phyloP scores from a whole-genome alignment of 1,140 invertebrate genomes.

The Camponotus vicinus region DNA sequence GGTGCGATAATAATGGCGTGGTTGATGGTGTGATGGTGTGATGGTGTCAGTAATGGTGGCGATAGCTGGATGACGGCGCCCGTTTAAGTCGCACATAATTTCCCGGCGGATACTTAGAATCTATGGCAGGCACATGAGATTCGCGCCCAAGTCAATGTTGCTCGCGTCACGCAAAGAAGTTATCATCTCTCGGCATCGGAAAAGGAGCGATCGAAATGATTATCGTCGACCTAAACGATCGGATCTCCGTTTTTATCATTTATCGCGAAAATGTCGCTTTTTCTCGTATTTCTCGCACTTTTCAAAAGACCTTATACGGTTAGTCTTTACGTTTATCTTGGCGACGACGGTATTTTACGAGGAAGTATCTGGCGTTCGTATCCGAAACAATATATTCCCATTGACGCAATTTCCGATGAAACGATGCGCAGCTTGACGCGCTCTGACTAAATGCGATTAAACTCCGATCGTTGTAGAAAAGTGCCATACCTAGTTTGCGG shows the following conservation, averaged over 20 bases:
- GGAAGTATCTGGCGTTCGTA: not conserved
- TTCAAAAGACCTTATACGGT: too few relatives aligned
- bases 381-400: conserved; percentile 8
- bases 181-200: not conserved
- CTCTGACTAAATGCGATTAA: conserved; percentile 69
- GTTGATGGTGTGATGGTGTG: conserved; percentile 29
- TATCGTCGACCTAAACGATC: not conserved
- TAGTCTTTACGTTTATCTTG: conserved; percentile 2
- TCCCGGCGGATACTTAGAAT: conserved; percentile 30
- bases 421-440: conserved; percentile 61
- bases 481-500: conserved; percentile 63
- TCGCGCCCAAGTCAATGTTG: conserved; percentile 26
- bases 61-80: conserved; percentile 53
- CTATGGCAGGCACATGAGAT: conserved; percentile 25
- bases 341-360: not conserved
- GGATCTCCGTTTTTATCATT: not conserved
- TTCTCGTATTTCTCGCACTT: too few relatives aligned
- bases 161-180: conserved; percentile 4
- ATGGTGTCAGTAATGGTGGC: conserved; percentile 44
- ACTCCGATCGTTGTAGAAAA: conserved; percentile 70
- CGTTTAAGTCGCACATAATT: conserved; percentile 72
- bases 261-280: too few relatives aligned
- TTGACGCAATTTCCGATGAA: conserved; percentile 60
- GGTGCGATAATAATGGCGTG: conserved; percentile 45
- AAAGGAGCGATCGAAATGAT: not conserved